A percentile compares a stretch with the other conserved stretches of the same genome.
Evolutionary conservation across 2,888 invertebrate species (phyloP).

Genomic region (Artemia sp.): DNA sequence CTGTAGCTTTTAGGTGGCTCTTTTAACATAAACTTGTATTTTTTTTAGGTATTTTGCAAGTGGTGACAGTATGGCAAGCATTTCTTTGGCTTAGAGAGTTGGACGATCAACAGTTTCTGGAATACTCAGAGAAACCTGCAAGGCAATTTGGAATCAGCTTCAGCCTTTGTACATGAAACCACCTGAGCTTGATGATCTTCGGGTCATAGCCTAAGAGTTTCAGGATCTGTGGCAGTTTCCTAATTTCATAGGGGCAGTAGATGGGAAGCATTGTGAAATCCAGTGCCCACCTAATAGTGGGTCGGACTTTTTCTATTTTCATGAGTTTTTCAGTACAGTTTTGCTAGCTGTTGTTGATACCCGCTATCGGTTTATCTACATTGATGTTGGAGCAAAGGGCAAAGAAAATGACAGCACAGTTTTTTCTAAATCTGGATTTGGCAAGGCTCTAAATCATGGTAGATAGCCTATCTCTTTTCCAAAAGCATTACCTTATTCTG

Average conservation of each 20-base stretch:
- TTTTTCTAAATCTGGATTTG: not conserved
- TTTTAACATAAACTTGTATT: no score
- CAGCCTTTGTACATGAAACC: not conserved
- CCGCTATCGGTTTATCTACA: not conserved
- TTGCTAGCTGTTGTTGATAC: not conserved
- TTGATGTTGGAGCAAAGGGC: not conserved
- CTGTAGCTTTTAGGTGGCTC: no score
- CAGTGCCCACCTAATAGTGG: conserved; percentile 22
- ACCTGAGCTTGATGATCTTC: not conserved
- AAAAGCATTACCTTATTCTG: not conserved
- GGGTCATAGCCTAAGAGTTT: conserved; percentile 22
- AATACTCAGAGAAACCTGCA: no score
- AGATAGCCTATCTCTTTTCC: not conserved
- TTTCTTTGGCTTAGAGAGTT: no score
- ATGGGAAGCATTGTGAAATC: conserved; percentile 25
- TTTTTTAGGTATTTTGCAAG: no score
- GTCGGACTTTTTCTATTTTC: conserved; percentile 18
- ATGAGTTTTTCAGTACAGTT: not conserved
- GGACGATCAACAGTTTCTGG: no score
- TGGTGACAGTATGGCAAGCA: no score
- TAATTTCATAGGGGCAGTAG: conserved; percentile 25
- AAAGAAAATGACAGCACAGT: not conserved
- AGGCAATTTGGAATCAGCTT: not conserved
- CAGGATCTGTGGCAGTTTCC: conserved; percentile 23
- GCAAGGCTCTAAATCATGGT: not conserved